These are phyloP conservation scores for Sapajus apella DNA, from an alignment of 2,113 vertebrate species.

Conservation along the genomic window DNA sequence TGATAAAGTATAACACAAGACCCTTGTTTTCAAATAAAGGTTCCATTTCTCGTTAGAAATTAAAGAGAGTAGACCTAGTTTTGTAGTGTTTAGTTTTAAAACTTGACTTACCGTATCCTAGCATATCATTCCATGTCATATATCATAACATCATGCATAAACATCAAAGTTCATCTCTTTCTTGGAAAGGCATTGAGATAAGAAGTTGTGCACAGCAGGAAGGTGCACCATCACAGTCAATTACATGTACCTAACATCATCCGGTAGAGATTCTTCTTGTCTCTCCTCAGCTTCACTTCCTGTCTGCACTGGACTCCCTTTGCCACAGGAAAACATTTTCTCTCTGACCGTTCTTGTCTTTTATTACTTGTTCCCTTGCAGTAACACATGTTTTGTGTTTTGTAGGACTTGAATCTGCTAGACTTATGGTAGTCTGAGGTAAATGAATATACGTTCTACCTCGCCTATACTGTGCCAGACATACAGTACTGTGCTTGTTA, in stretches of 20 bases:
- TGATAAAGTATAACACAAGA: neutral
- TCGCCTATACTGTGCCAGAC: neutral
- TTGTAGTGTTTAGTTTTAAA: neutral
- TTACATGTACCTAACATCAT: neutral
- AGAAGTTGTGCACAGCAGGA: no score
- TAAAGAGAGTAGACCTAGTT: neutral
- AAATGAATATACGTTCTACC: neutral
- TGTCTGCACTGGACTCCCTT: neutral
- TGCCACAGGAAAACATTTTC: neutral
- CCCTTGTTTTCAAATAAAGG: neutral
- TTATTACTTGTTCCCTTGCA: neutral
- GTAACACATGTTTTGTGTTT: neutral
- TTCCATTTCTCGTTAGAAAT: neutral
- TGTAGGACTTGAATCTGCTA: neutral
- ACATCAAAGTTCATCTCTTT: neutral
- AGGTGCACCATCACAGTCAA: no score
- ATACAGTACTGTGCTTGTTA: neutral
- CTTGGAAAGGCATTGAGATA: neutral
- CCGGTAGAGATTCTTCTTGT: rapidly evolving
- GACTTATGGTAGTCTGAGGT: neutral
- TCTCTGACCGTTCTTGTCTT: neutral
- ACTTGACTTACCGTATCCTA: neutral
- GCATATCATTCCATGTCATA: no score
- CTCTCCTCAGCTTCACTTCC: neutral
- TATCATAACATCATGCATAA: neutral